Evolutionary conservation across 2,113 vertebrate genomes (phyloP).

Genomic region (Thalassarche chlororhynchos): DNA sequence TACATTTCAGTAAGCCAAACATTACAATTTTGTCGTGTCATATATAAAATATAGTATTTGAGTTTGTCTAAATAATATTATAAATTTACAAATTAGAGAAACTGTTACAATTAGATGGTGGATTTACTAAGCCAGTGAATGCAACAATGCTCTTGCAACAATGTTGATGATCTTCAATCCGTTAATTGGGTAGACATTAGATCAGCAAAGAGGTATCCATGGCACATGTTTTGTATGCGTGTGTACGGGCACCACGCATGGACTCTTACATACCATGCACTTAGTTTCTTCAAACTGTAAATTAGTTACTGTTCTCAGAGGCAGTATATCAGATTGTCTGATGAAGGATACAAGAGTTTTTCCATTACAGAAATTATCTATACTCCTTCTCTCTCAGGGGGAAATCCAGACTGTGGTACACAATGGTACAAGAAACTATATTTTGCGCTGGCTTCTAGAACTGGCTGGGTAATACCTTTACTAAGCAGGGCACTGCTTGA

Average conservation of each 20-base stretch:
- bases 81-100: neutral
- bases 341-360: neutral
- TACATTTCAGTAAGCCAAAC: slow-evolving; percentile 5
- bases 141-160: neutral
- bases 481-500: neutral
- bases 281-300: neutral
- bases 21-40: slow-evolving; percentile 13
- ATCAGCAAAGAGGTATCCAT: neutral
- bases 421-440: neutral
- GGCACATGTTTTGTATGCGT: neutral
- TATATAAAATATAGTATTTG: slow-evolving; percentile 31
- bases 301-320: neutral
- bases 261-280: neutral
- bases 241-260: neutral
- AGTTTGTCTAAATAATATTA: neutral
- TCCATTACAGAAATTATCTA: neutral
- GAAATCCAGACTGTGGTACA: neutral
- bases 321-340: neutral
- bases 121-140: neutral
- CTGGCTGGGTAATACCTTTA: neutral
- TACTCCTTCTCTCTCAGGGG: neutral
- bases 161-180: neutral
- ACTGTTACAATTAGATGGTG: neutral
- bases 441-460: neutral
- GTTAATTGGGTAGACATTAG: neutral